Evolutionary conservation across 2,113 vertebrate species (phyloP), one percentile per base, ranked within the genome.

Genomic region (Grallaria varia): DNA sequence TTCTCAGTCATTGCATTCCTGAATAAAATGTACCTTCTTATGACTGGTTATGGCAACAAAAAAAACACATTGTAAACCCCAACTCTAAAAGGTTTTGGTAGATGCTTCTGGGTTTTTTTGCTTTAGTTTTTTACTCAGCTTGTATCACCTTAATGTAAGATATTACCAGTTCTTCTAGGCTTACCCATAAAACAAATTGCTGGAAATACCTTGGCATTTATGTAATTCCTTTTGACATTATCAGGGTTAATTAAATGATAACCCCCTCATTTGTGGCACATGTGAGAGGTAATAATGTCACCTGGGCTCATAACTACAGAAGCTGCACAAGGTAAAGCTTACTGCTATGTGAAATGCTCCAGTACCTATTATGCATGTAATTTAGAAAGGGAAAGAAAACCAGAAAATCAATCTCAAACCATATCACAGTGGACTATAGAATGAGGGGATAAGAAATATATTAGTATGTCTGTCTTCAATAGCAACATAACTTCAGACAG

Each of bases 201-300:
- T 93, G 55, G 75, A 94, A 97, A 96, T 94, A 88, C 44, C 78
- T 90, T 97, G 94, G 93, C 81, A 96, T 97, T 97, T 96, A 92
- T 93, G 56, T 47, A 96, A 96, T 96, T 96, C 84, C 81, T 95
- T 96, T 93, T 97, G 97, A 97, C 86, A 93, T 96, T 97, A 95
- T 93, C 88, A 88, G 84, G 96, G 96, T 97, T 97, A 96, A 97
- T 97, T 96, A 95, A 96, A 80, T 76, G 44, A 94, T 96, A 96
- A 97, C 94, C 95, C 93, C 45, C 40, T 47, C 33, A 77, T 94
- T 93, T 14, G 3, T 76, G 79, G 58, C 96, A 93, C 85, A 90
- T 77, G 27, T 88, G 87, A 93, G 78, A 88, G 58, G 86, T 60
- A 90, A 76, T 73, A 91, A 90, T 86, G 75, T 96, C 93, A 94